These are phyloP conservation scores for Chelon auratus DNA, from an alignment of 2,797 vertebrate genomes.

Conservation along the genomic window DNA sequence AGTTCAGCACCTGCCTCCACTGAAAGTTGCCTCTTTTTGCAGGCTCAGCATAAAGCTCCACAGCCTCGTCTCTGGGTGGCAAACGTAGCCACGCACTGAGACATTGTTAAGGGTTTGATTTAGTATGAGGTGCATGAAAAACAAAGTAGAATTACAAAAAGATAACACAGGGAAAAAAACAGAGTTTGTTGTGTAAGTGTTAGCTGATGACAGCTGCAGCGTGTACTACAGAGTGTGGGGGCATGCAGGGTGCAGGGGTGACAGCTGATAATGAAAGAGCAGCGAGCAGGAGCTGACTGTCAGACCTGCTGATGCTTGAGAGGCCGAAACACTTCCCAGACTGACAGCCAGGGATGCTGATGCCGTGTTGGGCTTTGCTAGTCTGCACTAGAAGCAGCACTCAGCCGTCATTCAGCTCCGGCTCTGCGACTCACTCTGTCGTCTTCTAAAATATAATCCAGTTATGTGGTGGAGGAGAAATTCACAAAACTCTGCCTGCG, in stretches of 20 bases:
- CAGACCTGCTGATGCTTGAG: conserved; percentile 26
- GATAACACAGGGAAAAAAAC: too few species aligned
- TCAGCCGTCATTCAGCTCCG: conserved; percentile 17
- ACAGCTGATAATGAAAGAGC: conserved; percentile 21
- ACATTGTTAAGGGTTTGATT: too few species aligned
- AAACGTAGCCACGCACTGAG: neutral
- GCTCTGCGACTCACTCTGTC: conserved; percentile 13
- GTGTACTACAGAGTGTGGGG: neutral
- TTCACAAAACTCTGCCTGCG: neutral
- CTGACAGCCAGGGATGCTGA: conserved; percentile 62
- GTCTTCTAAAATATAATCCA: neutral
- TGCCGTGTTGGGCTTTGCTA: conserved; percentile 42
- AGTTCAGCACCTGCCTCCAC: neutral
- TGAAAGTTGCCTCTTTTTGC: neutral
- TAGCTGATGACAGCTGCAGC: too few species aligned
- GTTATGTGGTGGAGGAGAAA: neutral
- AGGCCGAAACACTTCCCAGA: conserved; percentile 31
- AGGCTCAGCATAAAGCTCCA: neutral
- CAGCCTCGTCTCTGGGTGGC: neutral
- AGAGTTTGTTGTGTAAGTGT: too few species aligned
- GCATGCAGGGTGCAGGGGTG: neutral
- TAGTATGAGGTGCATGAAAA: too few species aligned
- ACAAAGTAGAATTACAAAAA: too few species aligned
- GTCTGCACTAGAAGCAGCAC: conserved; percentile 5
- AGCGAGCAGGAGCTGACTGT: conserved; percentile 23